These are phyloP conservation scores for Drosophila prolongata DNA, from an alignment of 2,888 invertebrate species.

Conservation along the genomic window DNA sequence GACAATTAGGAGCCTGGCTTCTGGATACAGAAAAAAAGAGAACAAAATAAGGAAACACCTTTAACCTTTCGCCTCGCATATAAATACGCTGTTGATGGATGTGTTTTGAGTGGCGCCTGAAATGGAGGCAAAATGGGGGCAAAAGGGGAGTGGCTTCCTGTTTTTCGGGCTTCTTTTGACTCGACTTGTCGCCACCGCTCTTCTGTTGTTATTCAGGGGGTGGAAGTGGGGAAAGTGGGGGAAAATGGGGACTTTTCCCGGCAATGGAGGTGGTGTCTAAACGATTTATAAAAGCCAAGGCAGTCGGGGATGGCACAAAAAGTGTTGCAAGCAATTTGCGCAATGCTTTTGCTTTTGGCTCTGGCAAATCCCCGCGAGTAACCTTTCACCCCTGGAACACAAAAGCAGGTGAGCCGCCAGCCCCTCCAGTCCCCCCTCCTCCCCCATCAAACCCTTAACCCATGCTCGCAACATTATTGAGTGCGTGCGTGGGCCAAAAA, in stretches of 20 bases:
- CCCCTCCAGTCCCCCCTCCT: conserved; percentile 1
- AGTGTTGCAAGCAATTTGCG: conserved; percentile 78
- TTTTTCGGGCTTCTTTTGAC: conserved; percentile 65
- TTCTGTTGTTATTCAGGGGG: conserved; percentile 52
- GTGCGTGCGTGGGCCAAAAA: conserved; percentile 61
- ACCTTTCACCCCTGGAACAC: conserved; percentile 19
- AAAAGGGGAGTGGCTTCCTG: conserved; percentile 57
- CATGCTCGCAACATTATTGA: conserved; percentile 61
- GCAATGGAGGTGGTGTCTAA: conserved; percentile 47
- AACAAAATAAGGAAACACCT: conserved; percentile 27
- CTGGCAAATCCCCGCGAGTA: conserved; percentile 50
- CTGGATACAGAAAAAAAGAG: conserved; percentile 4
- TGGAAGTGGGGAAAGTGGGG: background rate
- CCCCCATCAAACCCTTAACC: conserved; percentile 1
- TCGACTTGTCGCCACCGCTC: conserved; percentile 47
- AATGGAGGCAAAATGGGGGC: background rate
- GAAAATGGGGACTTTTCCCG: too few species aligned
- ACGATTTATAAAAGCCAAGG: conserved; percentile 75
- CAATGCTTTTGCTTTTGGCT: conserved; percentile 48
- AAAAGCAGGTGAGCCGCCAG: conserved; percentile 33
- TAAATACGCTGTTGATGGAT: conserved; percentile 69
- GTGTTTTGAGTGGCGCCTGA: conserved; percentile 69
- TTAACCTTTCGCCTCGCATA: conserved; percentile 51
- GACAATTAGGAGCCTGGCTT: conserved; percentile 60
- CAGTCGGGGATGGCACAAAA: conserved; percentile 56